Evolutionary conservation across 2,888 invertebrate genomes (phyloP).

Genomic region (Pammene aurita): DNA sequence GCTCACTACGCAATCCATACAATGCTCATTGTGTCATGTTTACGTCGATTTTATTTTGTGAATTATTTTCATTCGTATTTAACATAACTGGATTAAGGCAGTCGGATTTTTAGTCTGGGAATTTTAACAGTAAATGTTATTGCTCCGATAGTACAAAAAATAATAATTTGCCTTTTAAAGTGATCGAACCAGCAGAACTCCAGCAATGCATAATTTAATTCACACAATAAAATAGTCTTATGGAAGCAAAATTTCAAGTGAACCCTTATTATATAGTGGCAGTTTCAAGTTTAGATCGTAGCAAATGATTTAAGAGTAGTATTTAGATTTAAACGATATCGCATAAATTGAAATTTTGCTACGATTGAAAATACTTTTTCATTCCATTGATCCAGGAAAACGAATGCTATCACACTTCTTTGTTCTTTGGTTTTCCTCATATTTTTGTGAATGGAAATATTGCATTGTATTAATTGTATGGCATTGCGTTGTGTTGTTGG

Average conservation of each 20-base stretch:
- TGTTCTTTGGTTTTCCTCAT: neutral
- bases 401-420: no score
- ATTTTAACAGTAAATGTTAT: no score
- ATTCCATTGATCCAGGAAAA: neutral
- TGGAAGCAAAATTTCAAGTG: neutral
- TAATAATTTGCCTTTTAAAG: no score
- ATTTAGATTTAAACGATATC: neutral
- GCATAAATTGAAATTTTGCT: neutral
- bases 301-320: neutral
- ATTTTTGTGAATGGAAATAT: neutral
- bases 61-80: neutral
- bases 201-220: neutral
- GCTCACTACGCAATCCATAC: neutral
- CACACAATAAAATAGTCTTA: neutral
- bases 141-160: no score
- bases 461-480: neutral
- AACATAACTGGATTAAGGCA: no score
- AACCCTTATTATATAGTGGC: no score
- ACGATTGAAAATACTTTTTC: neutral
- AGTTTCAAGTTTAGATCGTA: neutral
- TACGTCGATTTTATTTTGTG: neutral
- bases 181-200: no score
- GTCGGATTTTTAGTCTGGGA: neutral
- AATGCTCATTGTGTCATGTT: neutral
- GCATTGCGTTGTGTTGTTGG: conserved; percentile 16